phyloP scores from a whole-genome alignment of 2,888 invertebrate genomes.

The Caenorhabditis sp. region DNA sequence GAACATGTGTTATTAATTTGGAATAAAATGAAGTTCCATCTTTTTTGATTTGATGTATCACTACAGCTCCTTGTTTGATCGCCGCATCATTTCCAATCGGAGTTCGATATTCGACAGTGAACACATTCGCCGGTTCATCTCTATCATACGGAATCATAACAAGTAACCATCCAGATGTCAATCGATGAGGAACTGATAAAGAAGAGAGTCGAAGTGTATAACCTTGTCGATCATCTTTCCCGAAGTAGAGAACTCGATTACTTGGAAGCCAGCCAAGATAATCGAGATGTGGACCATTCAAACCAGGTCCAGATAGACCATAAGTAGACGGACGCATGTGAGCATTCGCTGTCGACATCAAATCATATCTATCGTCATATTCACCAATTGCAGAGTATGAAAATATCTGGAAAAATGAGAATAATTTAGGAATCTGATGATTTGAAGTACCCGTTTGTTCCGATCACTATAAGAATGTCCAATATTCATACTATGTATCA shows the following conservation, averaged over 20 bases:
- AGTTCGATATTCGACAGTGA: conserved; percentile 66
- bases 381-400: conserved; percentile 64
- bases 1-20: conserved; percentile 57
- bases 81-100: conserved; percentile 58
- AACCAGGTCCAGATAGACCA: conserved; percentile 65
- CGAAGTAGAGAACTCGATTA: conserved; percentile 64
- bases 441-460: conserved; percentile 39
- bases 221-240: conserved; percentile 61
- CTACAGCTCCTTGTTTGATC: conserved; percentile 53
- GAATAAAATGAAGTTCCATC: conserved; percentile 59
- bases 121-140: conserved; percentile 64
- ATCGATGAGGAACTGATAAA: conserved; percentile 58
- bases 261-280: conserved; percentile 69
- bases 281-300: conserved; percentile 68
- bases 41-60: conserved; percentile 62
- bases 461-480: conserved; percentile 70
- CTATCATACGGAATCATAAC: conserved; percentile 65
- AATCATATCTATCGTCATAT: conserved; percentile 68
- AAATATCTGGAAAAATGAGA: conserved; percentile 51
- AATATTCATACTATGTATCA: conserved; percentile 68
- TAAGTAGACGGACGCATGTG: conserved; percentile 56
- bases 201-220: conserved; percentile 61
- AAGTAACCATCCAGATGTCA: conserved; percentile 59
- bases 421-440: neutral
- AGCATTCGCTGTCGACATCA: conserved; percentile 69